phyloP scores from a whole-genome alignment of 1,140 invertebrate species.

The Camponotus vicinus region DNA sequence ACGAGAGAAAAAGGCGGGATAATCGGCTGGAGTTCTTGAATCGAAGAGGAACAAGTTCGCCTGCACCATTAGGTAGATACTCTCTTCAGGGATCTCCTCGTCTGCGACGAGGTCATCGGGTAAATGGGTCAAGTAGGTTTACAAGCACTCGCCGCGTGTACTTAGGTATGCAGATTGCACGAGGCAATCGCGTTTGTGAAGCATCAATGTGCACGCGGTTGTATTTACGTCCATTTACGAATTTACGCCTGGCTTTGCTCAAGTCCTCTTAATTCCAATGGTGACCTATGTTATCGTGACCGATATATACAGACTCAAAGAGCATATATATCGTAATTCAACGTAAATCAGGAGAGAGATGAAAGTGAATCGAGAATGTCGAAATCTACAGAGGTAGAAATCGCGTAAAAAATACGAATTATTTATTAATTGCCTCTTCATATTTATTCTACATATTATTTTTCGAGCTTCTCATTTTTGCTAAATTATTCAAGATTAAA shows the following conservation, averaged over 20 bases:
- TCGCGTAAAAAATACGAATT: background rate
- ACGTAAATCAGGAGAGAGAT: background rate
- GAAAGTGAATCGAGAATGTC: conserved; percentile 15
- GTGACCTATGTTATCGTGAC: background rate
- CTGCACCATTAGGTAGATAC: conserved; percentile 64
- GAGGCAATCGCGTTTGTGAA: conserved; percentile 36
- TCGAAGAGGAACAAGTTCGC: conserved; percentile 38
- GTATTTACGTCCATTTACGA: conserved; percentile 63
- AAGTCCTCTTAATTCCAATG: conserved; percentile 4
- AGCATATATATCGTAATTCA: background rate
- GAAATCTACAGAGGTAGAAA: background rate
- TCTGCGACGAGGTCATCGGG: conserved; percentile 75
- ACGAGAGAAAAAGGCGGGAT: background rate
- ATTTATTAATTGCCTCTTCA: background rate
- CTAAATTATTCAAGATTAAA: background rate
- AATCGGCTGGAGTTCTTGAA: conserved; percentile 50
- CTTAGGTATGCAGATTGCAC: conserved; percentile 72
- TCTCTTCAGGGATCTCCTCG: conserved; percentile 65
- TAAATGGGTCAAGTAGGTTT: conserved; percentile 78
- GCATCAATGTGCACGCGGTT: conserved; percentile 44
- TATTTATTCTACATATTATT: background rate
- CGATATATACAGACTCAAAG: background rate
- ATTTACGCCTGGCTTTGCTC: conserved; percentile 52
- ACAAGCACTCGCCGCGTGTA: conserved; percentile 62
- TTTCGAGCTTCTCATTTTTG: background rate